Conservation (phyloP, 2,797 vertebrate species). For the Mormyrops attenuatus region DNA sequence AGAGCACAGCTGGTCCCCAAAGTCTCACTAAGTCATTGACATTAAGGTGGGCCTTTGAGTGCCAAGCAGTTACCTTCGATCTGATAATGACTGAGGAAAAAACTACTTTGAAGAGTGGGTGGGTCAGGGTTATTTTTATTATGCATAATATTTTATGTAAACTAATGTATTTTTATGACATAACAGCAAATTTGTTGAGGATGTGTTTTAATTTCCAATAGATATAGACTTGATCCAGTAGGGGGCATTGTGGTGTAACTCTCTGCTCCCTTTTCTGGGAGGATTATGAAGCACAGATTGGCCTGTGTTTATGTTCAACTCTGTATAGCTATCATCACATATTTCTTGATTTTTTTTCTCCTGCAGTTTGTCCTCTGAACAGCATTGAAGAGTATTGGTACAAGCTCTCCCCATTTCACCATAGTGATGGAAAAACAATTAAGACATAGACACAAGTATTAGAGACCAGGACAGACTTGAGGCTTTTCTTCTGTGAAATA, state of each 20-base stretch:
- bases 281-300: background rate
- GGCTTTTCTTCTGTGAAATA: background rate
- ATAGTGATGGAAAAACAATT: background rate
- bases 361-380: background rate
- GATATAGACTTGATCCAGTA: slow-evolving; percentile 56
- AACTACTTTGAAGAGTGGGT: background rate
- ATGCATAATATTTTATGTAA: background rate
- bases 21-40: background rate
- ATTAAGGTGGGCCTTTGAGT: background rate
- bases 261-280: slow-evolving; percentile 38
- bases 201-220: slow-evolving; percentile 3
- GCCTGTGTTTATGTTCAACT: slow-evolving; percentile 21
- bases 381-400: background rate
- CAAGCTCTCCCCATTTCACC: background rate
- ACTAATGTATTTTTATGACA: background rate
- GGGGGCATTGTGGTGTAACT: slow-evolving; percentile 72
- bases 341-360: slow-evolving; percentile 20
- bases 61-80: background rate
- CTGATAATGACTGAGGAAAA: background rate
- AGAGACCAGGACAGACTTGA: background rate
- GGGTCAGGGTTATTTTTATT: background rate
- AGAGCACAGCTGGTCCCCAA: background rate
- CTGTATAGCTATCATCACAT: background rate
- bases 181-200: background rate
- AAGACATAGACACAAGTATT: background rate